phyloP scores from a whole-genome alignment of 2,888 invertebrate genomes.

The Gymnosoma rotundatum region DNA sequence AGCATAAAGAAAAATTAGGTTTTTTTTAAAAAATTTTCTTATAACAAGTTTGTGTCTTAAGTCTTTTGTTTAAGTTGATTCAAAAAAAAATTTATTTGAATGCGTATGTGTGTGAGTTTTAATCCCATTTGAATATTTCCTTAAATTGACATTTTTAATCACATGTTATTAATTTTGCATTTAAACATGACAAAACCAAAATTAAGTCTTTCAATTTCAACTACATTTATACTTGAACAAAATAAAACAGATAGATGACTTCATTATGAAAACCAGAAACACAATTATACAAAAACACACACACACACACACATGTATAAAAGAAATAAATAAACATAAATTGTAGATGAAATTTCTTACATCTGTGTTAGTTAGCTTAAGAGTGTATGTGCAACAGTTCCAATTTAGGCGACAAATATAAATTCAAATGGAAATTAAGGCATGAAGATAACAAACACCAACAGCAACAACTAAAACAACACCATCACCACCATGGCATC shows the following conservation, averaged over 20 bases:
- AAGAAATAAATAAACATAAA: background rate
- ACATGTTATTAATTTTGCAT: constrained; percentile 70
- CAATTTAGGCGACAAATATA: constrained; percentile 73
- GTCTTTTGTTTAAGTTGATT: constrained; percentile 38
- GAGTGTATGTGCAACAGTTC: constrained; percentile 69
- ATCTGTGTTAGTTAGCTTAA: background rate
- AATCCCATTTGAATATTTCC: constrained; percentile 67
- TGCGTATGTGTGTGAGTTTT: background rate
- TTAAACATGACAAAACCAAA: constrained; percentile 55
- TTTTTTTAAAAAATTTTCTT: constrained; percentile 33
- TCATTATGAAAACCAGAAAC: constrained; percentile 69
- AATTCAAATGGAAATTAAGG: constrained; percentile 71
- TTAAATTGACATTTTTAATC: constrained; percentile 71
- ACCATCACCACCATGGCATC: background rate
- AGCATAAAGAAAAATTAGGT: constrained; percentile 14
- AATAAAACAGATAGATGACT: constrained; percentile 68
- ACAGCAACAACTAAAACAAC: constrained; percentile 37
- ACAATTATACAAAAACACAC: background rate
- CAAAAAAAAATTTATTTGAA: background rate
- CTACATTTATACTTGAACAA: constrained; percentile 19
- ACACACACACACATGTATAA: background rate
- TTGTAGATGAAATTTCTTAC: background rate
- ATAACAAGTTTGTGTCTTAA: constrained; percentile 53
- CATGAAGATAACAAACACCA: constrained; percentile 63
- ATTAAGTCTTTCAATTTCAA: constrained; percentile 50